Conservation (phyloP, 2,797 vertebrate genomes). For the Podarcis lilfordi region DNA sequence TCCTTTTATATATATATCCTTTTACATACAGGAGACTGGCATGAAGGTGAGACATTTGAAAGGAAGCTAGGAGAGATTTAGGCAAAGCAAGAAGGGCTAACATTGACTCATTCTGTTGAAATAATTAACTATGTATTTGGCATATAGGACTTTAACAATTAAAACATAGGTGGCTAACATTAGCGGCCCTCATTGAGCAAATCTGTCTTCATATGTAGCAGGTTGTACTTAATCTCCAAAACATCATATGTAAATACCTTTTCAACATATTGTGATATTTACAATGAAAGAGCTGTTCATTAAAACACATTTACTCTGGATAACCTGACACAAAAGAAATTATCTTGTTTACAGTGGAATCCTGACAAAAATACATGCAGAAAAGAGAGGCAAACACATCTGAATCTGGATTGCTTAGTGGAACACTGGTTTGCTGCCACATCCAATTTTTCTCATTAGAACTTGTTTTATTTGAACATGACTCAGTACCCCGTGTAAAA, state of each 20-base stretch:
- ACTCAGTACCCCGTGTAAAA: conserved; percentile 79
- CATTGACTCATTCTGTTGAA: neutral
- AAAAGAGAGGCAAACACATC: conserved; percentile 78
- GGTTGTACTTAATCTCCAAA: conserved; percentile 46
- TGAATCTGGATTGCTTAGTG: conserved; percentile 75
- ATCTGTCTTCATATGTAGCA: conserved; percentile 28
- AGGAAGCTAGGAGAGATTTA: neutral
- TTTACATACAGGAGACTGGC: neutral
- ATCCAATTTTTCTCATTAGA: conserved; percentile 84
- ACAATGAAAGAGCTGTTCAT: conserved; percentile 77
- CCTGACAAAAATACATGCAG: conserved; percentile 74
- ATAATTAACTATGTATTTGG: neutral
- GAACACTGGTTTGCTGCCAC: conserved; percentile 77
- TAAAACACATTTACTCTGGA: conserved; percentile 80
- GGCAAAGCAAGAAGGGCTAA: neutral
- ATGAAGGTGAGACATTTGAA: neutral
- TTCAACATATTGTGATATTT: conserved; percentile 76
- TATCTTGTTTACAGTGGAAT: conserved; percentile 80
- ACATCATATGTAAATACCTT: conserved; percentile 57
- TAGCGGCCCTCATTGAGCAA: neutral
- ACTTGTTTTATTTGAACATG: conserved; percentile 82
- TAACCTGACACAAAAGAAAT: conserved; percentile 80
- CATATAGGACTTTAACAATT: neutral
- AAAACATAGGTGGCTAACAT: neutral
- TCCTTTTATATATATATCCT: too few relatives aligned